Evolutionary conservation across 2,113 vertebrate species (phyloP), one percentile per base, ranked within the genome.

Genomic region (Pogonocichla stellata): DNA sequence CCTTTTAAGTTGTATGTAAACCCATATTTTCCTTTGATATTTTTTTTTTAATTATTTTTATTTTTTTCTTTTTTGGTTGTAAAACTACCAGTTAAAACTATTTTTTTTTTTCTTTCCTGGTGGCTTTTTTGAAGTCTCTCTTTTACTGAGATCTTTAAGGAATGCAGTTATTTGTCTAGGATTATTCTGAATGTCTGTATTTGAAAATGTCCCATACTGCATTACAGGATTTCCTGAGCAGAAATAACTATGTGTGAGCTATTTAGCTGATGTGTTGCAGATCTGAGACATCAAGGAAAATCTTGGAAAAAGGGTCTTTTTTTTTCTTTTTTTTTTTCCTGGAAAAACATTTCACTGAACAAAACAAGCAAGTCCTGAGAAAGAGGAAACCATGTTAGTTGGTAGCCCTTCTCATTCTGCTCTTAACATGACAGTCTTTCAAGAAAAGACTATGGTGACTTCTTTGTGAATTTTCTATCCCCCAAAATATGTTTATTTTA

Each of bases 111-210:
- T 79, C 92, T 60, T n/a, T 90, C 34, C 43, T 82, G 7, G 3
- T 86, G 48, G 51, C 22, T 33, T 91, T 82, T 29, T 77, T 67
- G 65, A 86, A 91, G 88, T 92, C 64, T 93, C 17, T 95, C 16
- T 50, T 95, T 95, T 91, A 47, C 42, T 19, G 38, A 61, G 48
- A 80, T 77, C 56, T 79, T 95, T 94, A 67, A 86, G 64, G 69
- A 86, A 61, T 91, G 72, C 50, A 88, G n/a, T 66, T 70, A 28
- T 84, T 93, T 81, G 50, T 79, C 54, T 42, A 45, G 26, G 47
- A 92, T 96, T 90, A 80, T 94, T 95, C 96, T 95, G 69, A 93
- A 85, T 88, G 71, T 62, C 66, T 92, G n/a, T 5, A 80, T 96
- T 97, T 96, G 92, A 95, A 97, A 97, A 64, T 36, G 24, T 56